A percentile compares a stretch with the other conserved stretches of the same genome.
These are phyloP conservation scores for Zoroaster sp. DNA, from an alignment of 53 echinoderm and acorn worm species.

Conservation along the genomic window DNA sequence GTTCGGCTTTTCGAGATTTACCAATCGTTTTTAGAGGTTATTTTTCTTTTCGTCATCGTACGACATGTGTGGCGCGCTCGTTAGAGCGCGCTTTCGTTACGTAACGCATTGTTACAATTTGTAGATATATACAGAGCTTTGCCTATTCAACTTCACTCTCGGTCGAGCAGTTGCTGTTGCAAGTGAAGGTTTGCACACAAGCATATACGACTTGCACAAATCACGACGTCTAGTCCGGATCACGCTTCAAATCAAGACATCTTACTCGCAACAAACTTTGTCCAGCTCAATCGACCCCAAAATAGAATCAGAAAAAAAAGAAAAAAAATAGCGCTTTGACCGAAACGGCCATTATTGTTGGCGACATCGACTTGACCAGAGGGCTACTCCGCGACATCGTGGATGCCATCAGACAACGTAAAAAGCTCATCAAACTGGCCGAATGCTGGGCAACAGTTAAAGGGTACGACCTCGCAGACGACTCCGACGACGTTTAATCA, in stretches of 20 bases:
- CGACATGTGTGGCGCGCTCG: background rate
- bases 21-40: too few species aligned
- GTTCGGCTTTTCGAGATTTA: too few species aligned
- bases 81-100: background rate
- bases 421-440: background rate
- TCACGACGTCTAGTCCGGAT: background rate
- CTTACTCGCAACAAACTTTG: background rate
- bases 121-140: background rate
- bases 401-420: background rate
- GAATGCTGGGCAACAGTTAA: slow-evolving; percentile 11
- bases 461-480: background rate
- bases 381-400: background rate
- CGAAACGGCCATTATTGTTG: background rate
- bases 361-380: background rate
- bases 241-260: background rate
- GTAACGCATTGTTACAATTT: background rate
- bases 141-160: background rate
- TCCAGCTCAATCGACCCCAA: background rate
- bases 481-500: slow-evolving; percentile 15
- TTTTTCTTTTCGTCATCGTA: slow-evolving; percentile 6
- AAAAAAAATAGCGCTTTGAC: background rate
- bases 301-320: background rate
- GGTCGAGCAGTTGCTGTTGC: background rate
- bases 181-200: too few species aligned
- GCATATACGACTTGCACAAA: background rate